Evolutionary conservation across 2,113 vertebrate species (phyloP).

Genomic region (Bombycilla garrulus): DNA sequence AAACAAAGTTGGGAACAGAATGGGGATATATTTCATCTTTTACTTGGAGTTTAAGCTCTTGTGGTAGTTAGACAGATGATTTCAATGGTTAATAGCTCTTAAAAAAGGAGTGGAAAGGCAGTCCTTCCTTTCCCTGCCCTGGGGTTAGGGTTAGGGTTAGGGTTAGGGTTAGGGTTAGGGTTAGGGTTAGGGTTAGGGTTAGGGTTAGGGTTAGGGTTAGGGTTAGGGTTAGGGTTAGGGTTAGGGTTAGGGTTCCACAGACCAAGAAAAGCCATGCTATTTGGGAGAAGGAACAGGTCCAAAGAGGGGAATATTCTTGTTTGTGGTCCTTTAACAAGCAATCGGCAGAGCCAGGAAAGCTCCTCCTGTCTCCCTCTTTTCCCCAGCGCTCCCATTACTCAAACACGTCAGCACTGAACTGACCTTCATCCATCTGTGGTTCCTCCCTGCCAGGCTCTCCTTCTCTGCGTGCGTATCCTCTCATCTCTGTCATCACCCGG

Average conservation of each 20-base stretch:
- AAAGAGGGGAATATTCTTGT: not conserved
- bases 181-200: not conserved
- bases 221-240: not conserved
- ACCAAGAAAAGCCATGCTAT: not conserved
- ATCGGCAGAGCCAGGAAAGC: not conserved
- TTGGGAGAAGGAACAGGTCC: not conserved
- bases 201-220: not conserved
- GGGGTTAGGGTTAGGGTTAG: not conserved
- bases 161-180: not conserved
- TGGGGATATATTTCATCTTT: not conserved
- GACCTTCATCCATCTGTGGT: not conserved
- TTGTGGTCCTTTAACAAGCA: not conserved
- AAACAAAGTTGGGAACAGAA: not conserved
- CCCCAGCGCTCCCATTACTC: not conserved
- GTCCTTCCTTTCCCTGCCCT: not conserved
- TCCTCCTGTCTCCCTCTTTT: not conserved
- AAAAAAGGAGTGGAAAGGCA: not conserved
- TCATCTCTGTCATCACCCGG: conserved; percentile 90
- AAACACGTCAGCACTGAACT: fast-evolving
- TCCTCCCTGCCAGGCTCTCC: conserved; percentile 78
- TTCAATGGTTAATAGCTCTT: not conserved
- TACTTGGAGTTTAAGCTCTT: not conserved
- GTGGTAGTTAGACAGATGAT: not conserved
- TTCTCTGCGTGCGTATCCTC: conserved; percentile 86
- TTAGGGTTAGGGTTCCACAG: not conserved